Conservation (phyloP, 2,888 invertebrate genomes). For the Habrosyne pyritoides region DNA sequence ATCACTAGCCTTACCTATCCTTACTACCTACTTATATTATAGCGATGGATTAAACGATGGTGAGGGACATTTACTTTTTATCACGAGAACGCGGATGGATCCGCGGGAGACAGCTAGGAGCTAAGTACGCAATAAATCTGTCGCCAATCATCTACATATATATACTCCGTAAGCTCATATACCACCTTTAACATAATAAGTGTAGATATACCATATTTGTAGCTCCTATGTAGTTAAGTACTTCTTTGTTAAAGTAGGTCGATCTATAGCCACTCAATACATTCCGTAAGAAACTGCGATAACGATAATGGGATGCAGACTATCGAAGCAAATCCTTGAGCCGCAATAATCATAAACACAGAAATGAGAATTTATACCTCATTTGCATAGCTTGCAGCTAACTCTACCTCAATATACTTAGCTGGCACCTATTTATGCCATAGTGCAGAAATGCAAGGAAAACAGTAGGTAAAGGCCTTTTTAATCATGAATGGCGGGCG, state of each 20-base stretch:
- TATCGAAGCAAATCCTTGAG: constrained; percentile 23
- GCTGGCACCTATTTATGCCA: not conserved
- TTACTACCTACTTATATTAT: too few species aligned
- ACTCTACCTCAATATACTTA: not conserved
- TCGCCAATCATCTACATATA: too few species aligned
- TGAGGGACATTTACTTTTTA: too few species aligned
- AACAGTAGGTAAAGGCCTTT: not conserved
- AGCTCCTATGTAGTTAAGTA: not conserved
- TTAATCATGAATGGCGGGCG: too few species aligned
- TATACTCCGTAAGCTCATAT: too few species aligned
- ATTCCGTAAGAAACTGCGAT: not conserved
- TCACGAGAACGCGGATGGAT: too few species aligned
- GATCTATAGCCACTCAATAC: not conserved
- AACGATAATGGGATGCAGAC: not conserved
- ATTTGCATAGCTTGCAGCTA: constrained; percentile 28
- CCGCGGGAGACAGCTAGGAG: too few species aligned
- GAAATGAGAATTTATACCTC: constrained; percentile 17
- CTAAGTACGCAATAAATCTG: too few species aligned
- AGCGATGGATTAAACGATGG: too few species aligned
- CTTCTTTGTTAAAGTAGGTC: not conserved
- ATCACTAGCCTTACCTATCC: too few species aligned
- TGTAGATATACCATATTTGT: not conserved
- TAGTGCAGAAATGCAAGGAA: not conserved
- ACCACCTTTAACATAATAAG: too few species aligned
- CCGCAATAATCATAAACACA: constrained; percentile 22